These are phyloP conservation scores for Spea multiplicata DNA, from an alignment of 2,113 vertebrate species.

Conservation along the genomic window DNA sequence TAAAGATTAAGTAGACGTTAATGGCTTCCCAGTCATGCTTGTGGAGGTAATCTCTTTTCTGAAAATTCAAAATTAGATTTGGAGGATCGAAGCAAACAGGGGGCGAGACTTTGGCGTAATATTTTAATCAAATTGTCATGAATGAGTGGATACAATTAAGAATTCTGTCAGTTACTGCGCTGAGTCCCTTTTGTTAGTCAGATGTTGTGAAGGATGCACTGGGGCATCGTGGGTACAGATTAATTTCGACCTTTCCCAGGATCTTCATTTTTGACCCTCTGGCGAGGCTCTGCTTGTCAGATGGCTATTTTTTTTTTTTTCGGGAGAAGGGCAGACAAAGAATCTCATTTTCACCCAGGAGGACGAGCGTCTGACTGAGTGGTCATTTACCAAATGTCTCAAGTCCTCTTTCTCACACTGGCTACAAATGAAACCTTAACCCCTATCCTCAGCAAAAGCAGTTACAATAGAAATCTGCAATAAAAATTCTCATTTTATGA, in stretches of 20 bases:
- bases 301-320: constrained; percentile 51
- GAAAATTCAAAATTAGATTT: constrained; percentile 99
- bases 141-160: constrained; percentile 99
- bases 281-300: constrained; percentile 61
- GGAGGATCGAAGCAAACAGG: constrained; percentile 96
- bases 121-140: constrained; percentile 99
- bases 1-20: constrained; percentile 99
- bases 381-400: constrained; percentile 47
- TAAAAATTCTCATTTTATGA: too few relatives aligned
- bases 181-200: constrained; percentile 83
- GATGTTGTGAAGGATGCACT: constrained; percentile 67
- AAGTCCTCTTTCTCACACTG: constrained; percentile 18
- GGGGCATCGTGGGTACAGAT: constrained; percentile 66
- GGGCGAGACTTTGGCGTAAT: constrained; percentile 97
- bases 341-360: background rate
- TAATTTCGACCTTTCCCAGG: constrained; percentile 76
- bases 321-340: constrained; percentile 49
- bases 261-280: constrained; percentile 70
- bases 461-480: too few relatives aligned
- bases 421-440: background rate
- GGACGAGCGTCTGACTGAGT: background rate
- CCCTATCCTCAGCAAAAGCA: too few relatives aligned
- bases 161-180: constrained; percentile 95
- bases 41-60: constrained; percentile 97
- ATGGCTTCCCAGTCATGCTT: constrained; percentile 97